phyloP scores from a whole-genome alignment of 2,888 invertebrate genomes.

The Erebia aethiops region DNA sequence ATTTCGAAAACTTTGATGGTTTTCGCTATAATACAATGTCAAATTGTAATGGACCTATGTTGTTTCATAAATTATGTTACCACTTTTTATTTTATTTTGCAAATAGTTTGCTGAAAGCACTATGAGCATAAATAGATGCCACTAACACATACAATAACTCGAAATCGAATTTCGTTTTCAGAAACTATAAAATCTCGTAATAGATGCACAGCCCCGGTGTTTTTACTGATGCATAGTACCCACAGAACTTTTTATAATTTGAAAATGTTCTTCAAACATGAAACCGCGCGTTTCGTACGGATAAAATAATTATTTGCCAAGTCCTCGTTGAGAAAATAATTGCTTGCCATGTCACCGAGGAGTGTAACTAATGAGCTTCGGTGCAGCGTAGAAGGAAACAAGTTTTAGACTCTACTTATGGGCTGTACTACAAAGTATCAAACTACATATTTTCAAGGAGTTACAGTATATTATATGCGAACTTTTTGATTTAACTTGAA shows the following conservation, averaged over 20 bases:
- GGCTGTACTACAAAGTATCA: not conserved
- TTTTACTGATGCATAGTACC: not conserved
- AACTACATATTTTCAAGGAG: not conserved
- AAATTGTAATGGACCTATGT: too few relatives aligned
- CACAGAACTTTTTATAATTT: slow-evolving; percentile 9
- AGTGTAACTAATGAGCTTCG: slow-evolving; percentile 5
- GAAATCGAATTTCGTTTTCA: not conserved
- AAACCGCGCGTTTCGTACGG: not conserved
- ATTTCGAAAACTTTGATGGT: not conserved
- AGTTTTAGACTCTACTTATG: not conserved
- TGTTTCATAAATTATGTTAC: too few relatives aligned
- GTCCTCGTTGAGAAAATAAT: slow-evolving; percentile 16
- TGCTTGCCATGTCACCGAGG: slow-evolving; percentile 13
- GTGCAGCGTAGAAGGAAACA: not conserved
- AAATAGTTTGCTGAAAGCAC: too few relatives aligned
- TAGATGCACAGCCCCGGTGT: not conserved
- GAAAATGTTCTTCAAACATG: slow-evolving; percentile 10
- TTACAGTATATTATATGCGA: not conserved
- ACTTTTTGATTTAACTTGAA: not conserved
- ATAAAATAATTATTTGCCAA: slow-evolving; percentile 16
- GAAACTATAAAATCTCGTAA: not conserved
- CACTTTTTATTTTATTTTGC: too few relatives aligned
- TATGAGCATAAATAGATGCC: not conserved
- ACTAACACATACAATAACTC: not conserved
- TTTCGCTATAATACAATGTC: too few relatives aligned